Conservation (phyloP, 2,113 vertebrate species). For the Nibea albiflora region DNA sequence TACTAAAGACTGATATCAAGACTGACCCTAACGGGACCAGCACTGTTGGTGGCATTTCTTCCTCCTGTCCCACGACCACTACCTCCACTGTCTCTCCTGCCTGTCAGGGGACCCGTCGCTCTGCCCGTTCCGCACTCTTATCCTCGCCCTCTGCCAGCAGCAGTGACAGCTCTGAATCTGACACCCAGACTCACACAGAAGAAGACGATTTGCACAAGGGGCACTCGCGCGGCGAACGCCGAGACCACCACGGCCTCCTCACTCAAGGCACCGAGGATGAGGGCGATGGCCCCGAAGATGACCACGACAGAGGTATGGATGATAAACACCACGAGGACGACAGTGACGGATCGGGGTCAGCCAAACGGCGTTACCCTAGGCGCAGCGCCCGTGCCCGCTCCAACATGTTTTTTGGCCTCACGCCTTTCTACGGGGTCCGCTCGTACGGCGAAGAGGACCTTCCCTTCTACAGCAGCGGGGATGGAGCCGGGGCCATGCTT, state of each 20-base stretch:
- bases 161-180: constrained; percentile 84
- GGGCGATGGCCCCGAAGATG: constrained; percentile 75
- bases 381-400: constrained; percentile 96
- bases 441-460: constrained; percentile 97
- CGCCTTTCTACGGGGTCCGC: constrained; percentile 95
- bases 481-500: constrained; percentile 80
- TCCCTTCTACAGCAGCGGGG: constrained; percentile 89
- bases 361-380: constrained; percentile 95
- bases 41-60: constrained; percentile 68
- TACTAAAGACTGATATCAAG: constrained; percentile 79
- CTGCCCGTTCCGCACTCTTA: constrained; percentile 74
- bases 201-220: constrained; percentile 70
- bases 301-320: constrained; percentile 78
- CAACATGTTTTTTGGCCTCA: constrained; percentile 98
- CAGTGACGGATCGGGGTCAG: constrained; percentile 87
- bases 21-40: constrained; percentile 86
- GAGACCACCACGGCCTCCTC: constrained; percentile 63
- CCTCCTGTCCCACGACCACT: constrained; percentile 71
- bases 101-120: constrained; percentile 70
- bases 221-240: constrained; percentile 42
- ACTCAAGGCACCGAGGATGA: constrained; percentile 74
- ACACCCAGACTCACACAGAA: constrained; percentile 76
- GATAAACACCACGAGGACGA: constrained; percentile 92
- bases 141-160: constrained; percentile 82
- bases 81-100: constrained; percentile 72